These are phyloP conservation scores for Apamea epomidion DNA, from an alignment of 2,888 invertebrate species.

Conservation along the genomic window DNA sequence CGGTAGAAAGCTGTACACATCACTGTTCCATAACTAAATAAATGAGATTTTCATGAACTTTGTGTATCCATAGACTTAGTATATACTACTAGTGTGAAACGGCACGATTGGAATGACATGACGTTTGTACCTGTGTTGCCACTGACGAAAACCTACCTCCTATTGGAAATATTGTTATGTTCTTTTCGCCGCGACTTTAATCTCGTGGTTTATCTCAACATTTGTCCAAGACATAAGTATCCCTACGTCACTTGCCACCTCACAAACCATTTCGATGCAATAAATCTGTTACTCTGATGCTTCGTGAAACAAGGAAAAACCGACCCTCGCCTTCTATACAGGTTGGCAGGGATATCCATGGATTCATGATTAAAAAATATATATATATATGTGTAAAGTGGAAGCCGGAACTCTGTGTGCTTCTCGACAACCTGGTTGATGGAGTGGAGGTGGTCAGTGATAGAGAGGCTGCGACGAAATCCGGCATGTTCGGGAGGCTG, in stretches of 20 bases:
- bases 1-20: too few relatives aligned
- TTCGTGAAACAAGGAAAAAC: background rate
- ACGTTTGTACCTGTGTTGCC: background rate
- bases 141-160: background rate
- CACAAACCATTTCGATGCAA: background rate
- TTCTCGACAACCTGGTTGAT: too few relatives aligned
- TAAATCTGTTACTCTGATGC: background rate
- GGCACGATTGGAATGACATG: background rate
- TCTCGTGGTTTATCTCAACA: background rate
- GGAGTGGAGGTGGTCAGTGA: too few relatives aligned
- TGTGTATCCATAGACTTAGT: background rate
- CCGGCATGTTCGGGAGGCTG: too few relatives aligned
- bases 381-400: too few relatives aligned
- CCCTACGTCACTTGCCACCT: background rate
- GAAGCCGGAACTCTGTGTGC: too few relatives aligned
- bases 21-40: background rate
- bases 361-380: too few relatives aligned
- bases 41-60: background rate
- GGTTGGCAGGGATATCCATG: too few relatives aligned
- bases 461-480: too few relatives aligned
- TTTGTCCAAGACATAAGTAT: background rate
- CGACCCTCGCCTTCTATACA: background rate
- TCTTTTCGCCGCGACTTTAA: background rate
- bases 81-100: background rate
- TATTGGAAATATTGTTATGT: background rate